Evolutionary conservation across 1,140 invertebrate genomes (phyloP).

Genomic region (Hesperophylax magnus): DNA sequence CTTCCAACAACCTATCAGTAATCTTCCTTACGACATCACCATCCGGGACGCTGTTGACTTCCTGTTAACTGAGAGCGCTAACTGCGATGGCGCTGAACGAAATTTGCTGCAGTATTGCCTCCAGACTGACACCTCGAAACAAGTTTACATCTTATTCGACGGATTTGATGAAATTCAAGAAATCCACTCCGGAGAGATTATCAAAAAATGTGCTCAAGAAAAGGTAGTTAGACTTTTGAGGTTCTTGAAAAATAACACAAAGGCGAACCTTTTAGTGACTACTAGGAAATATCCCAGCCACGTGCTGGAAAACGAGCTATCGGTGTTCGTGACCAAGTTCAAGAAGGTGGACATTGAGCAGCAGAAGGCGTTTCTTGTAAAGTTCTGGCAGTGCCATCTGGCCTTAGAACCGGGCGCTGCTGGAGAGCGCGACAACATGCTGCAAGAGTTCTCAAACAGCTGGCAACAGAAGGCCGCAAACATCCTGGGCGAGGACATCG

Average conservation of each 20-base stretch:
- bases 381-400: neutral
- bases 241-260: constrained; percentile 1
- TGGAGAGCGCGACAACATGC: neutral
- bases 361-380: neutral
- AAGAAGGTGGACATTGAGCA: neutral
- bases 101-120: neutral
- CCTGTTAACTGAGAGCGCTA: neutral
- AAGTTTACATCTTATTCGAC: neutral
- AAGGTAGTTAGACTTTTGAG: constrained; percentile 1
- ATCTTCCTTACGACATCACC: neutral
- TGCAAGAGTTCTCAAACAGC: neutral
- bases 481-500: neutral
- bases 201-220: neutral
- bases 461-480: too few species aligned
- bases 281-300: neutral
- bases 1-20: neutral
- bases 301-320: neutral
- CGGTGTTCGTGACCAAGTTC: neutral
- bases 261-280: neutral
- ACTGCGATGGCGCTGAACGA: neutral
- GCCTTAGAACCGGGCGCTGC: neutral
- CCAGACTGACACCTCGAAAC: neutral
- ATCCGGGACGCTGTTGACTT: neutral
- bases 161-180: constrained; percentile 24
- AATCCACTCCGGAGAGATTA: neutral